Base-by-base conservation (phyloP, 2,113 vertebrate species). In the Struthidea cinerea region DNA sequence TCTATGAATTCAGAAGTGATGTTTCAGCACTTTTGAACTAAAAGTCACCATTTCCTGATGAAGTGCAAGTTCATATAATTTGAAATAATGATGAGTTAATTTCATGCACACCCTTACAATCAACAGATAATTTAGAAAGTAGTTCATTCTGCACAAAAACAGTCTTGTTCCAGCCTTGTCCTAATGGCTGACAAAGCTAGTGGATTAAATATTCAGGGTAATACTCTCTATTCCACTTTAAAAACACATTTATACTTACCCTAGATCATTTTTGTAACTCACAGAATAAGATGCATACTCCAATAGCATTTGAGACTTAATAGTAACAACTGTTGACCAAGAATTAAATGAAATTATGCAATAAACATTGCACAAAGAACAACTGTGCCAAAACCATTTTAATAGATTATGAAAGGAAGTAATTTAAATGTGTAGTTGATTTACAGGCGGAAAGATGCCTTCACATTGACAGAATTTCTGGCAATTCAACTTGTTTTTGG, bases 341-440 rank as follows among this genome's bases (percentile, higher is more conserved):
- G 75, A 95, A 93, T 57, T 35, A 96, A 94, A 93, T 86, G 6
- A 84, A 87, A 96, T 96, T 90, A 89, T 69, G 49, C 77, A 95
- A 89, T 91, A 90, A 93, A 81, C 91, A 87, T 88, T 89, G 39
- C 94, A 82, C 55, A 94, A 94, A 96, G 93, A 35, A 63, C 35
- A 93, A 81, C 94, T 89, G 73, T 74, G 86, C 64, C 89, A 83
- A 96, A 93, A 49, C 24, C 11, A 77, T 92, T 89, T 75, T 94
- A 95, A 96, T 75, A 57, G 63, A 94, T 97, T 94, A 82, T 52
- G 68, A 97, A 95, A 91, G 96, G 75, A 96, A 95, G 93, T 37
- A 96, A 96, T 93, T 96, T 87, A 91, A 95, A 94, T 73, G 74
- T 79, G 91, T 37, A 80, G 83, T 68, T 96, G 96, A 97, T 96